A percentile compares a stretch with the other conserved stretches of the same genome.
Conservation (phyloP, 2,797 vertebrate species). For the Macropodus opercularis region DNA sequence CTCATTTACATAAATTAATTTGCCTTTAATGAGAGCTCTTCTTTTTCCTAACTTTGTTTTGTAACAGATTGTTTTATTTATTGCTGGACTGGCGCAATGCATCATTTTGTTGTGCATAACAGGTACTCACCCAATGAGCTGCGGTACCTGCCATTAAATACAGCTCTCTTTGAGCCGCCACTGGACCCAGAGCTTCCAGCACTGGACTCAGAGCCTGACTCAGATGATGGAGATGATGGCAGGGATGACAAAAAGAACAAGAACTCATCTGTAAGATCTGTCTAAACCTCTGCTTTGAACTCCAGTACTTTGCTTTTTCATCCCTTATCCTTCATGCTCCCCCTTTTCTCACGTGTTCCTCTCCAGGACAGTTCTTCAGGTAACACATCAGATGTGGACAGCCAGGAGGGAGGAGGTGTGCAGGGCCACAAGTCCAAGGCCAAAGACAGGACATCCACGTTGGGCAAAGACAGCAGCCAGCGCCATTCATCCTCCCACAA, state of each 20-base stretch:
- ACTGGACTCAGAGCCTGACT: constrained; percentile 94
- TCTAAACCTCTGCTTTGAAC: background rate
- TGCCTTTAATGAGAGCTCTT: background rate
- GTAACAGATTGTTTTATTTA: background rate
- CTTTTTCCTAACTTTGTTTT: background rate
- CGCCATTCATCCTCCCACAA: constrained; percentile 90
- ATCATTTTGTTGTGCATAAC: constrained; percentile 13
- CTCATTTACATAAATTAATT: background rate
- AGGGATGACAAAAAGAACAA: constrained; percentile 90
- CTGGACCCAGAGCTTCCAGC: constrained; percentile 96
- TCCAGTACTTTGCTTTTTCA: background rate
- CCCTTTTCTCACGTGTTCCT: constrained; percentile 2
- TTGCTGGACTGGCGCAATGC: constrained; percentile 1
- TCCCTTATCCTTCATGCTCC: background rate
- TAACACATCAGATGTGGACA: constrained; percentile 94
- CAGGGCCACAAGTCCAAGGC: constrained; percentile 88
- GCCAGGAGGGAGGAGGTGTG: constrained; percentile 89
- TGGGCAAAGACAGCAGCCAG: constrained; percentile 90
- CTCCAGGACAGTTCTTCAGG: constrained; percentile 95
- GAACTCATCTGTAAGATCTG: constrained; percentile 89
- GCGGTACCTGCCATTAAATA: constrained; percentile 95
- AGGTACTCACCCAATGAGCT: constrained; percentile 98
- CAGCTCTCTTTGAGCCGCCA: constrained; percentile 95
- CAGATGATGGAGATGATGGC: constrained; percentile 91
- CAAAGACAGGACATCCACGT: constrained; percentile 89